These are phyloP conservation scores for Ecdyonurus torrentis DNA, from an alignment of 2,888 invertebrate genomes.

Conservation along the genomic window DNA sequence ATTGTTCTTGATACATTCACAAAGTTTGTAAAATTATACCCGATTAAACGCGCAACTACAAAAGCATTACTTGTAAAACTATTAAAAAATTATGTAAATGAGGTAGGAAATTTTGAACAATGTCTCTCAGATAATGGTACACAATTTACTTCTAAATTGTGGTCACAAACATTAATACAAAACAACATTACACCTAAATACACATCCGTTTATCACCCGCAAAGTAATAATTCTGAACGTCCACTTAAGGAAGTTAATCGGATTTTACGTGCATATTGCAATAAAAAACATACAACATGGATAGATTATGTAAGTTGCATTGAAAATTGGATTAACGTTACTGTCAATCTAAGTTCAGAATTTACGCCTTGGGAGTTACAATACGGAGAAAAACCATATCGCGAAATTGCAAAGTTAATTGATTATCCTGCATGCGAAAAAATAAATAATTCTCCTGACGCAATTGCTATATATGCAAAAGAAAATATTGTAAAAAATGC, in stretches of 20 bases:
- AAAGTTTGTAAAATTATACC: not conserved
- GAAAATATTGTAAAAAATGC: not conserved
- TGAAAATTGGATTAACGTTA: not conserved
- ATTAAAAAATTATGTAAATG: not conserved
- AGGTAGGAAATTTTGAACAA: not conserved
- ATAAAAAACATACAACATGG: not conserved
- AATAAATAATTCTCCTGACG: too few species aligned
- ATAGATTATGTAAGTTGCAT: not conserved
- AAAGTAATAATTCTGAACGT: not conserved
- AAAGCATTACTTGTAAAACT: not conserved
- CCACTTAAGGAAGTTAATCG: not conserved
- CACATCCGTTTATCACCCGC: not conserved
- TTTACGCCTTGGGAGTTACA: not conserved
- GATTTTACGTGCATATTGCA: not conserved
- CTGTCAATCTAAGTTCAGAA: not conserved
- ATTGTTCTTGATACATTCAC: not conserved
- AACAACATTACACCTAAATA: not conserved
- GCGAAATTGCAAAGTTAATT: not conserved
- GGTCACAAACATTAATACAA: not conserved
- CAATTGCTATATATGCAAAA: too few species aligned
- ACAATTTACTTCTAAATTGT: not conserved
- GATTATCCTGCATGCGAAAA: not conserved
- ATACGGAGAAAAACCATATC: not conserved
- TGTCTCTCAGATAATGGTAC: not conserved
- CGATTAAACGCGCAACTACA: not conserved